These are phyloP conservation scores for Littorina saxatilis DNA, from an alignment of 1,140 invertebrate genomes.

Conservation along the genomic window DNA sequence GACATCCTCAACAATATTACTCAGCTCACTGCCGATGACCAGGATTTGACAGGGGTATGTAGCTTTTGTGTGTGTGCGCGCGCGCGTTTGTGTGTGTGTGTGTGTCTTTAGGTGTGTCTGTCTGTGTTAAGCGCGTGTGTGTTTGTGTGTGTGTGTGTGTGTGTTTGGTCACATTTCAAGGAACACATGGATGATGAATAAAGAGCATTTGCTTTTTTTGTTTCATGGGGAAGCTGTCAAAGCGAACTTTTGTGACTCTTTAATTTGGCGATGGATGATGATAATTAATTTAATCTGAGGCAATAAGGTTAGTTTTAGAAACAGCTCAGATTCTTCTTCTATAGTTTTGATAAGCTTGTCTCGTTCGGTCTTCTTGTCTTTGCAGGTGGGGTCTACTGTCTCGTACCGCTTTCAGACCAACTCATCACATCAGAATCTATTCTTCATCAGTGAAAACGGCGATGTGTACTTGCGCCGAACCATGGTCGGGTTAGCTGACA, in stretches of 20 bases:
- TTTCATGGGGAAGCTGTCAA: too few relatives aligned
- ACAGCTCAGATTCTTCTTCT: too few relatives aligned
- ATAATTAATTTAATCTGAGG: neutral
- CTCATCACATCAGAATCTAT: conserved; percentile 38
- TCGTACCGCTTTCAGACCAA: conserved; percentile 42
- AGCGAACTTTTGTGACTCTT: too few relatives aligned
- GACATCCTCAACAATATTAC: conserved; percentile 69
- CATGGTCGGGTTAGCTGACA: conserved; percentile 44
- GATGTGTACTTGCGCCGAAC: conserved; percentile 50
- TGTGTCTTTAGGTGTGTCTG: too few relatives aligned
- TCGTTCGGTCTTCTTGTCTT: neutral
- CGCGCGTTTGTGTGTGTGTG: neutral
- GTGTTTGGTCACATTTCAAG: too few relatives aligned
- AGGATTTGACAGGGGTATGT: conserved; percentile 46
- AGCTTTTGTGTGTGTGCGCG: too few relatives aligned
- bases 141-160: too few relatives aligned
- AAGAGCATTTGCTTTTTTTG: too few relatives aligned
- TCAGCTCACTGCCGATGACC: conserved; percentile 79
- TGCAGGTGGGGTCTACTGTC: conserved; percentile 41
- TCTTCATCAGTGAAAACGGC: conserved; percentile 44
- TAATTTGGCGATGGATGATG: too few relatives aligned
- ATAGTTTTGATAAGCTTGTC: too few relatives aligned
- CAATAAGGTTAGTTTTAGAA: neutral
- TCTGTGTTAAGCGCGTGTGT: too few relatives aligned
- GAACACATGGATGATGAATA: too few relatives aligned